Evolutionary conservation across 2,888 invertebrate species (phyloP).

Genomic region (Hypomecis punctinalis): DNA sequence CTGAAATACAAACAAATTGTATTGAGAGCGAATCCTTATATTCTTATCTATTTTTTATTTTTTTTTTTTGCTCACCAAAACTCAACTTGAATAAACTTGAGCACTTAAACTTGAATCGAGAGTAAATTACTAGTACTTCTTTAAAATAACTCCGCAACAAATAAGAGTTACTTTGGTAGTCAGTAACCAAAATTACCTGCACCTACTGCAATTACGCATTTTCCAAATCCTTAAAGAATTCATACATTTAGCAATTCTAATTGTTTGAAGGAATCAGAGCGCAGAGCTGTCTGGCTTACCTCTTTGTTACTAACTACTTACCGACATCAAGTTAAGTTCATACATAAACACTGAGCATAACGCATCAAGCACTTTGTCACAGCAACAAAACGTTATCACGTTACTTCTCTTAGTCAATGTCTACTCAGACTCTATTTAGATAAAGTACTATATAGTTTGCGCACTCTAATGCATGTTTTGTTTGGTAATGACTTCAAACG

Average conservation of each 20-base stretch:
- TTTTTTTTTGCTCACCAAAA: background rate
- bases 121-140: background rate
- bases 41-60: background rate
- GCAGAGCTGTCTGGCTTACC: constrained; percentile 35
- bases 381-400: background rate
- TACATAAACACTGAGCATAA: background rate
- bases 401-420: no score
- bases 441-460: background rate
- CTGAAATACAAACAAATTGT: no score
- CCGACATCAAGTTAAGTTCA: constrained; percentile 15
- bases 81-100: no score
- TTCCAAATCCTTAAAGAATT: constrained; percentile 25
- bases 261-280: constrained; percentile 45
- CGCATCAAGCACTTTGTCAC: background rate
- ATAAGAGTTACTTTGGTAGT: no score
- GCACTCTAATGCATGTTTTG: background rate
- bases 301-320: constrained; percentile 36
- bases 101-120: background rate
- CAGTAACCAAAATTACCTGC: background rate
- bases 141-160: background rate
- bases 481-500: background rate
- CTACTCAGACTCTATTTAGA: background rate
- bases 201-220: constrained; percentile 11
- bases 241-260: constrained; percentile 37
- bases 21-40: no score